phyloP scores from a whole-genome alignment of 1,140 invertebrate genomes.

The Drosophila tani region DNA sequence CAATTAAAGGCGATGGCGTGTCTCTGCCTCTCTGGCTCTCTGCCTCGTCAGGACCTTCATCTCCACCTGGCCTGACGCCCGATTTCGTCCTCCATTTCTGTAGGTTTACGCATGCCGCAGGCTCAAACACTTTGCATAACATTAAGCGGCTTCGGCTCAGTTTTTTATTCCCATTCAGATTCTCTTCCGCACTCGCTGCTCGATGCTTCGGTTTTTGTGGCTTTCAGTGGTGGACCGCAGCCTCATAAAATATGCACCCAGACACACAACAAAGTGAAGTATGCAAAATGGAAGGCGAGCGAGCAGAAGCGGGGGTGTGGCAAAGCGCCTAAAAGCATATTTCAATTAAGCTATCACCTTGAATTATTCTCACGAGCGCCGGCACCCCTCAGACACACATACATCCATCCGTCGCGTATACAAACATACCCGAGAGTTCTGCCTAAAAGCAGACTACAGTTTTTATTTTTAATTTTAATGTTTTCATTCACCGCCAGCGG shows the following conservation, averaged over 20 bases:
- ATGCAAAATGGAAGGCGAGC: conserved; percentile 62
- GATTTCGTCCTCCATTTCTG: conserved; percentile 1
- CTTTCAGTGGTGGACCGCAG: conserved; percentile 69
- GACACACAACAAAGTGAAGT: conserved; percentile 74
- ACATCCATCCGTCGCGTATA: conserved; percentile 9
- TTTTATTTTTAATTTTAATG: conserved; percentile 81
- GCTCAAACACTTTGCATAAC: conserved; percentile 82
- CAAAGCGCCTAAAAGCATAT: conserved; percentile 84
- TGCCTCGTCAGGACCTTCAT: background rate
- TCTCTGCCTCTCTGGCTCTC: conserved; percentile 12
- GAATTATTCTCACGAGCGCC: conserved; percentile 82
- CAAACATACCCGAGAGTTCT: conserved; percentile 32
- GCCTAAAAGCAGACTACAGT: conserved; percentile 66
- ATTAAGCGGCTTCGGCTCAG: conserved; percentile 69
- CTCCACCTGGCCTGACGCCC: conserved; percentile 6
- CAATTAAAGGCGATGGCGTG: conserved; percentile 76
- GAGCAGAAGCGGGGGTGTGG: conserved; percentile 28
- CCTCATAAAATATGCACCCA: conserved; percentile 78
- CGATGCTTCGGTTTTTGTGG: conserved; percentile 28
- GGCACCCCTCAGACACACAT: conserved; percentile 23
- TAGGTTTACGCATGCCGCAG: conserved; percentile 58
- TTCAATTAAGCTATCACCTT: conserved; percentile 85
- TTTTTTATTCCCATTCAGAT: conserved; percentile 51
- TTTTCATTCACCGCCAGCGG: conserved; percentile 68
- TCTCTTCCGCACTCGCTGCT: conserved; percentile 16